Base-by-base conservation (phyloP, 2,888 invertebrate genomes). In the Plutella xylostella region DNA sequence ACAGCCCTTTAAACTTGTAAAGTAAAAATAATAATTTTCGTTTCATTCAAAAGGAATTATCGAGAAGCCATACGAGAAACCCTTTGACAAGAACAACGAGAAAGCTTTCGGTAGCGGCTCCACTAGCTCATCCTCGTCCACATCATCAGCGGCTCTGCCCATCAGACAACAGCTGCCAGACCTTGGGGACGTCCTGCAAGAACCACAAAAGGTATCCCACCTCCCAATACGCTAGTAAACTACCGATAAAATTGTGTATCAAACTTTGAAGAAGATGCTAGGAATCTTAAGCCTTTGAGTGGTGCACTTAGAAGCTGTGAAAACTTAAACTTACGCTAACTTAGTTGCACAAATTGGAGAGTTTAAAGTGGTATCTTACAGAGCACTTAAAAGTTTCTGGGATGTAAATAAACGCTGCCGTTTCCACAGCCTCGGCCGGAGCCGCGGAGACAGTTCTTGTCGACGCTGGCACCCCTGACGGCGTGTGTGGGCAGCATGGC, bases 401-500 rank as follows among this genome's bases (percentile, higher is more conserved):
- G 6, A 7, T 25, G 11, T 25, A 7, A 5, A 7, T 25, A 25
- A 25, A 11, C 5, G 31, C 31, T 3, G 3, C n/a, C 40, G 19
- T 45, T 37, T 46, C 44, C 38, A 9, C 59, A 87, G 74, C 63
- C 86, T 1, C 83, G 86, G 46, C 58, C 82, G 1, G 92, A 92
- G 57, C 87, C 90, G 0, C 86, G 92, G 35, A 87, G 91, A 46
- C 93, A 93, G 69, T 93, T 94, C 67, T 72, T 93, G 19, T 90
- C 93, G 0, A 92, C 91, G 0, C 67, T 93, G 46, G 92, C 92
- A 0, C 93, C 93, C 0, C 72, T 93, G 34, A 91, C 91, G 1
- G 90, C 92, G 2, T 93, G 93, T 60, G 93, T 92, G 9, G 87
- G 89, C 0, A 83, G 82, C 31, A 69, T 82, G 0, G 75, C 75